phyloP scores from a whole-genome alignment of 2,888 invertebrate genomes.

The Oscheius sp. region DNA sequence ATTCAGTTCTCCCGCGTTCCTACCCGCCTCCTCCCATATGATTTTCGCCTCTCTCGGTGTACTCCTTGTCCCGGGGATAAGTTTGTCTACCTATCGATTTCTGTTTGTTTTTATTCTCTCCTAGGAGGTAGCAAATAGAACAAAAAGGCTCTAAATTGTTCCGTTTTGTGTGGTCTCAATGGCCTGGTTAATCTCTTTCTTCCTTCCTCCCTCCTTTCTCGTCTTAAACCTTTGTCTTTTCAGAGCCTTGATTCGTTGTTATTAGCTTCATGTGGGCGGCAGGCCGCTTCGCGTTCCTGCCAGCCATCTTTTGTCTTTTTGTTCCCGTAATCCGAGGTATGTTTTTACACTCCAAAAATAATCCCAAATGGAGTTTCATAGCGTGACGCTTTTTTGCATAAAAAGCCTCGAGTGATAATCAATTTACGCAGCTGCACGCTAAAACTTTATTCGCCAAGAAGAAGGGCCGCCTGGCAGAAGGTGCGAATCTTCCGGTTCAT shows the following conservation, averaged over 20 bases:
- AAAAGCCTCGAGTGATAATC: constrained; percentile 29
- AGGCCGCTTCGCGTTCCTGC: constrained; percentile 11
- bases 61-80: neutral
- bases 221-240: neutral
- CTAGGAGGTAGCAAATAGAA: constrained; percentile 11
- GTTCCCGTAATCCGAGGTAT: neutral
- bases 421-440: constrained; percentile 16
- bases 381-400: constrained; percentile 20
- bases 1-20: constrained; percentile 18
- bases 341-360: constrained; percentile 13
- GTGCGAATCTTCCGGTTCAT: constrained; percentile 22
- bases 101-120: constrained; percentile 31
- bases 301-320: constrained; percentile 17
- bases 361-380: neutral
- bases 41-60: neutral
- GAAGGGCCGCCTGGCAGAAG: constrained; percentile 12
- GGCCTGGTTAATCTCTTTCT: neutral
- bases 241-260: neutral
- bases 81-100: constrained; percentile 36
- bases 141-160: neutral
- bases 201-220: neutral
- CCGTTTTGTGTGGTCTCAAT: too few species aligned
- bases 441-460: neutral
- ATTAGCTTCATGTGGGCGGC: constrained; percentile 19
- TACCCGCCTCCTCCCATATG: neutral